Evolutionary conservation across 2,888 invertebrate species (phyloP).

Genomic region (Strigamia crassipes): DNA sequence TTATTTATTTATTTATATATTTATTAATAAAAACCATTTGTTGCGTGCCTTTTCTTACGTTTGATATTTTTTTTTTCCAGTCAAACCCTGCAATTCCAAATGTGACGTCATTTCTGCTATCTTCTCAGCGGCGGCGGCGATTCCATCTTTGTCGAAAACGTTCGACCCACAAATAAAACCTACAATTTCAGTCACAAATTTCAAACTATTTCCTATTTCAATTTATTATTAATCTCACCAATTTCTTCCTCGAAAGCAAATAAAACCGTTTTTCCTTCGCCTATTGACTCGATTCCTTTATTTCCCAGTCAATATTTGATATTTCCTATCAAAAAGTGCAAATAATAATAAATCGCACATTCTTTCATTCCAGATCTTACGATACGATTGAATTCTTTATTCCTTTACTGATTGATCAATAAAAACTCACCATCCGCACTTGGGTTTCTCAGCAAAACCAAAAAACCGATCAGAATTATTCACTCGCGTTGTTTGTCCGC

Average conservation of each 20-base stretch:
- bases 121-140: constrained; percentile 86
- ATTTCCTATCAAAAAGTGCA: constrained; percentile 75
- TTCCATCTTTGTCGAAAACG: constrained; percentile 95
- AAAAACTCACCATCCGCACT: no score
- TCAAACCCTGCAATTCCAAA: constrained; percentile 66
- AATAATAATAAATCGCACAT: neutral
- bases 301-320: constrained; percentile 99
- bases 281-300: constrained; percentile 71
- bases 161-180: constrained; percentile 88
- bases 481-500: constrained; percentile 73
- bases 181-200: constrained; percentile 50
- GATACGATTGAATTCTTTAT: constrained; percentile 73
- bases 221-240: constrained; percentile 64
- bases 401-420: no score
- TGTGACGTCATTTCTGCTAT: constrained; percentile 76
- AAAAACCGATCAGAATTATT: neutral
- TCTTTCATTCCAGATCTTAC: constrained; percentile 59
- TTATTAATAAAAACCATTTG: no score
- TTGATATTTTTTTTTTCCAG: constrained; percentile 73
- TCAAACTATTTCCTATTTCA: neutral
- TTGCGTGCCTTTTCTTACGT: constrained; percentile 61
- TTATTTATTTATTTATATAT: neutral
- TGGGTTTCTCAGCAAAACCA: no score
- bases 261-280: constrained; percentile 75
- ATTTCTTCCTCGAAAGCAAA: constrained; percentile 99